Evolutionary conservation across 35 echinoderm and acorn worm species (phyloP).

Genomic region (Apostichopus parvimensis): DNA sequence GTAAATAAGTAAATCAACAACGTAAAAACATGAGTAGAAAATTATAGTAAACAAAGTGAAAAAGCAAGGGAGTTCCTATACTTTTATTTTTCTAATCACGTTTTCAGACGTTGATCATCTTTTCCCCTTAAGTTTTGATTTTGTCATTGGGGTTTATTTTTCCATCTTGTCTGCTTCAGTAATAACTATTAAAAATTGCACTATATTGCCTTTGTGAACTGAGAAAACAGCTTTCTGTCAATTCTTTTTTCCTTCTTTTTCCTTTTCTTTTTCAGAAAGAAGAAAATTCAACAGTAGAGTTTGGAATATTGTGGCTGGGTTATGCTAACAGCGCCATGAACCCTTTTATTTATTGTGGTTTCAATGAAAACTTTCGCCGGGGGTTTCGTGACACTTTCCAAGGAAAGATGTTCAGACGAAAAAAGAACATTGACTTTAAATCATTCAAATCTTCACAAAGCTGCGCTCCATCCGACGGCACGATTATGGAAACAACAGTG

Average conservation of each 20-base stretch:
- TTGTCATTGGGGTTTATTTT: too few species aligned
- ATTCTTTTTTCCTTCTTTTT: neutral
- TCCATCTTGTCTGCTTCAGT: too few species aligned
- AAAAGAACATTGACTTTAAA: conserved; percentile 48
- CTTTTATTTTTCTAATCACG: too few species aligned
- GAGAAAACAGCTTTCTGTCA: neutral
- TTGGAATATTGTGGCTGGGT: conserved; percentile 31
- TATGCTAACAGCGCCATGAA: conserved; percentile 79
- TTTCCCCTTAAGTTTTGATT: too few species aligned
- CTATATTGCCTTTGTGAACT: neutral
- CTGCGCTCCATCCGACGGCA: conserved; percentile 29
- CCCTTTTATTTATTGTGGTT: conserved; percentile 98
- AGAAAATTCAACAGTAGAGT: neutral
- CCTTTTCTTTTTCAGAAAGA: neutral
- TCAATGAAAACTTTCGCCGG: conserved; percentile 96
- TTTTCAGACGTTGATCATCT: too few species aligned
- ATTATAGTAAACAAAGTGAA: too few species aligned
- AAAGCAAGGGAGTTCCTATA: too few species aligned
- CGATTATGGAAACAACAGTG: conserved; percentile 12
- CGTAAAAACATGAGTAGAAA: too few species aligned
- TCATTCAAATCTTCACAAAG: conserved; percentile 47
- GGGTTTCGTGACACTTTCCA: conserved; percentile 84
- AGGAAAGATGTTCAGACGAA: conserved; percentile 44
- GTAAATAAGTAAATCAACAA: too few species aligned
- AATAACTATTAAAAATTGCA: neutral